Conservation (phyloP, 2,797 vertebrate species). For the Poeciliopsis presidionis region DNA sequence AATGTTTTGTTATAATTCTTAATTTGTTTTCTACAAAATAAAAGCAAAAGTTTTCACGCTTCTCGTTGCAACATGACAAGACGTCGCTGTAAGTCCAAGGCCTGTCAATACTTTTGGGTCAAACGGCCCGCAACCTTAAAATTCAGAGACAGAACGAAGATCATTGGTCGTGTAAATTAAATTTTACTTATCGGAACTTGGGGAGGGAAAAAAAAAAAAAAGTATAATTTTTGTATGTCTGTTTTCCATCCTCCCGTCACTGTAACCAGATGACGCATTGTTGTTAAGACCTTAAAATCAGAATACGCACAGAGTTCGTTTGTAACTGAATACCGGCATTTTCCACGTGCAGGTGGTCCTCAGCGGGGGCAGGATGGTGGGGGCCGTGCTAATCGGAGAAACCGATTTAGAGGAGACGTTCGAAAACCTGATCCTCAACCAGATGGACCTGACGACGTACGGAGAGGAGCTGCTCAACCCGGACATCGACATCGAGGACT, state of each 20-base stretch:
- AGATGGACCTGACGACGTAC: constrained; percentile 92
- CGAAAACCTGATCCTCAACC: constrained; percentile 97
- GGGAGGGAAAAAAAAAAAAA: accelerated
- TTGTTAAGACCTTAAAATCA: neutral
- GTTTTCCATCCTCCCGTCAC: neutral
- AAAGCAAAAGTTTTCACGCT: neutral
- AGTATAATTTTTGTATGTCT: neutral
- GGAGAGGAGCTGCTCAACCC: constrained; percentile 92
- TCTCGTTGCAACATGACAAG: neutral
- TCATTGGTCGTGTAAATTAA: neutral
- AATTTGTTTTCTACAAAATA: neutral
- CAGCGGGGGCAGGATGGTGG: constrained; percentile 88
- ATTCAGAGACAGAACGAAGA: neutral
- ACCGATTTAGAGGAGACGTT: constrained; percentile 97
- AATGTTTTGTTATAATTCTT: neutral
- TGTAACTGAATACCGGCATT: neutral
- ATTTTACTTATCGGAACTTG: neutral
- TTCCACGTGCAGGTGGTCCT: constrained; percentile 79
- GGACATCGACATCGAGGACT: constrained; percentile 95
- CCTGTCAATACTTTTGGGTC: neutral
- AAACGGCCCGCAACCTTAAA: neutral
- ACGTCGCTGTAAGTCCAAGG: neutral
- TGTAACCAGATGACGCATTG: neutral
- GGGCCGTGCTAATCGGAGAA: constrained; percentile 92
- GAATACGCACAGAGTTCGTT: neutral